Conservation (phyloP, 2,797 vertebrate species). For the Hippocampus kuda region DNA sequence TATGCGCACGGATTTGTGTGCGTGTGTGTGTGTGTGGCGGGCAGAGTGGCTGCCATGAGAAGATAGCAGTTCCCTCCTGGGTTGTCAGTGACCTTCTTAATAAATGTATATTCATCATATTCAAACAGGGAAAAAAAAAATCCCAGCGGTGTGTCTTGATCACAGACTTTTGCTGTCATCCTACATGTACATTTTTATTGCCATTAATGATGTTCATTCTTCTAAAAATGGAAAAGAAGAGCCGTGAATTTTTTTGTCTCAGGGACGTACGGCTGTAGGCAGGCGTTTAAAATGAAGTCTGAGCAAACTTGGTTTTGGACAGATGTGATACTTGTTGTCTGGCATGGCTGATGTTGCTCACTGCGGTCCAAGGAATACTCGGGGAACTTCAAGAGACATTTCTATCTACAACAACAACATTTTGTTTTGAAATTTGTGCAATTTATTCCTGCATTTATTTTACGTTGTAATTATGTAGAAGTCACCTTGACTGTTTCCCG, state of each 20-base stretch:
- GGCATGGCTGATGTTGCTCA: too few species aligned
- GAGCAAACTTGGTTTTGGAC: too few species aligned
- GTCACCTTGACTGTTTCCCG: too few species aligned
- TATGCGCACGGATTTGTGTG: not conserved
- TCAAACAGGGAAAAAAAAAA: not conserved
- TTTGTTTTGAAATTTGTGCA: too few species aligned
- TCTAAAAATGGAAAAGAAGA: not conserved
- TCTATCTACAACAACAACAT: too few species aligned
- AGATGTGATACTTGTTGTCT: too few species aligned
- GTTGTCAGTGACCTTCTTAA: conserved; percentile 7
- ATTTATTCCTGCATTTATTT: not conserved
- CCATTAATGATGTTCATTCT: not conserved
- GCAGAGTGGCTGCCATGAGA: not conserved
- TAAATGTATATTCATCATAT: not conserved
- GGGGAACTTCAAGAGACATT: too few species aligned
- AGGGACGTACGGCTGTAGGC: not conserved
- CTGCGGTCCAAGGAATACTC: too few species aligned
- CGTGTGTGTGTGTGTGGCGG: not conserved
- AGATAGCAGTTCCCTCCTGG: conserved; percentile 1
- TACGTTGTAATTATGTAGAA: too few species aligned
- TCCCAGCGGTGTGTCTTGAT: not conserved
- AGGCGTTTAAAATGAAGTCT: not conserved
- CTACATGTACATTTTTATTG: not conserved
- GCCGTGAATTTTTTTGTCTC: not conserved
- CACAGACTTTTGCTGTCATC: not conserved